A percentile compares a stretch with the other conserved stretches of the same genome.
Evolutionary conservation across 2,797 vertebrate species (phyloP).

Genomic region (Gymnoscopelus microlampas): DNA sequence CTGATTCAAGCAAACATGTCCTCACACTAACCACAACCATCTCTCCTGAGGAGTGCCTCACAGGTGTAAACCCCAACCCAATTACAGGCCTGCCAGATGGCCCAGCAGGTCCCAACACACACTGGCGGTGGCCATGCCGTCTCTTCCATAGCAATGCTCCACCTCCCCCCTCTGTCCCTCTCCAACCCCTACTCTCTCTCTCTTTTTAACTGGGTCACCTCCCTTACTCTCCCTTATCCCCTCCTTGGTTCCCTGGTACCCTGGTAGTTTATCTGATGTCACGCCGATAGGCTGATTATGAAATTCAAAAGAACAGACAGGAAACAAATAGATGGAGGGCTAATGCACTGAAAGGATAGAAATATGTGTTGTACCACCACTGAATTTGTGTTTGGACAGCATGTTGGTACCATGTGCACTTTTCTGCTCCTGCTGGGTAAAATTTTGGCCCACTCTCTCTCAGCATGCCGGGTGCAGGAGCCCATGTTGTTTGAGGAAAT

Average conservation of each 20-base stretch:
- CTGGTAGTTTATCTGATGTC: not conserved
- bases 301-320: not conserved
- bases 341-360: not conserved
- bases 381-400: constrained; percentile 31
- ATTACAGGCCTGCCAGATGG: constrained; percentile 82
- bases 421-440: constrained; percentile 32
- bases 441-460: constrained; percentile 29
- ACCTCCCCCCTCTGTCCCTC: constrained; percentile 47
- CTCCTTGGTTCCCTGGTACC: constrained; percentile 9
- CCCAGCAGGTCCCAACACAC: constrained; percentile 74
- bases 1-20: constrained; percentile 22
- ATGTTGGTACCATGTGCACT: constrained; percentile 15
- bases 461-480: constrained; percentile 25
- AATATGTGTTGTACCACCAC: not conserved
- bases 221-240: constrained; percentile 4
- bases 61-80: constrained; percentile 82
- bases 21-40: constrained; percentile 9
- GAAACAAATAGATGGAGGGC: not conserved
- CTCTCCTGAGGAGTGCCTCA: constrained; percentile 61
- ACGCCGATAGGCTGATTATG: too few species aligned
- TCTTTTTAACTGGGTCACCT: constrained; percentile 35
- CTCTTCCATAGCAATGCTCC: constrained; percentile 56
- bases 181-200: constrained; percentile 36
- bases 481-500: constrained; percentile 51
- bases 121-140: constrained; percentile 50